Conservation (phyloP, 1,140 invertebrate species). For the Wasmannia auropunctata region DNA sequence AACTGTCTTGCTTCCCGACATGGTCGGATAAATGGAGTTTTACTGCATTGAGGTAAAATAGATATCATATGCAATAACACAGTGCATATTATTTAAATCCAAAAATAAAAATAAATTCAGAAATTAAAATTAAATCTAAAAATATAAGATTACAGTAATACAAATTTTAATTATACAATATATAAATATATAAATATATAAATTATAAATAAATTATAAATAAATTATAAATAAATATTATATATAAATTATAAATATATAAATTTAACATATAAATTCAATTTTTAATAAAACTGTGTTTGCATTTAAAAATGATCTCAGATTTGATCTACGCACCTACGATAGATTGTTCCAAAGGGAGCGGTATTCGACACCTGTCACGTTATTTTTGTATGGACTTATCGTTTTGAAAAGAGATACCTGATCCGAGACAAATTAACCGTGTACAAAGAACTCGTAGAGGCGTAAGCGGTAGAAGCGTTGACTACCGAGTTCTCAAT, state of each 20-base stretch:
- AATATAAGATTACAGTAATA: not conserved
- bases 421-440: slow-evolving; percentile 61
- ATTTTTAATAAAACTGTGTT: not conserved
- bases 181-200: not conserved
- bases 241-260: not conserved
- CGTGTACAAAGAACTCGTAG: slow-evolving; percentile 20
- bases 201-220: not conserved
- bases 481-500: slow-evolving; percentile 12
- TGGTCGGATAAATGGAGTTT: too few relatives aligned
- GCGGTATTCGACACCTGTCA: slow-evolving; percentile 56
- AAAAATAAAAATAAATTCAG: not conserved
- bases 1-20: too few relatives aligned
- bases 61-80: too few relatives aligned
- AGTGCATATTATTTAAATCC: not conserved
- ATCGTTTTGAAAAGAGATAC: slow-evolving; percentile 14
- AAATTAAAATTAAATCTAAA: not conserved
- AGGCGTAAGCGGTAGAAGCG: not conserved
- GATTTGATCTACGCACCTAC: too few relatives aligned
- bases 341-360: not conserved
- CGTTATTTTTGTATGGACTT: slow-evolving; percentile 17
- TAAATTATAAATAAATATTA: not conserved
- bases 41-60: too few relatives aligned
- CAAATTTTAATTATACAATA: not conserved
- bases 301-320: not conserved
- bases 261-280: not conserved